Evolutionary conservation across 2,888 invertebrate species (phyloP), one percentile per base, ranked within the genome.

Genomic region (Drosophila infuscata): DNA sequence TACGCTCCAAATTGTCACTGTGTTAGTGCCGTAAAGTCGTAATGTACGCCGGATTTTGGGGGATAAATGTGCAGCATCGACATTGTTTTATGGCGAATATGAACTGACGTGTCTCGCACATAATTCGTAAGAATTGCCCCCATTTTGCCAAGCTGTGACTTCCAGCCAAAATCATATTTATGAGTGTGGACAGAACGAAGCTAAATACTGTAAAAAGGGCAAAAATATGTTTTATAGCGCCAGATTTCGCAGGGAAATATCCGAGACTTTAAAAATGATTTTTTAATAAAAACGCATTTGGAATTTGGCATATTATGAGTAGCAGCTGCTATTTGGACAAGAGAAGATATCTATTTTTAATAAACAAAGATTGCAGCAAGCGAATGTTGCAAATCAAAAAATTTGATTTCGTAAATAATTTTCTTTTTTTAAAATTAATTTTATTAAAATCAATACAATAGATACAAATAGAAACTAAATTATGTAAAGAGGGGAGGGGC

Each of bases 41-140:
- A n/a, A 20, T 33, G 25, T 3, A 49, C 15, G 52, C 7, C 29
- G 29, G n/a, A 30, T 9, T 41, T 9, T 11, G n/a, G 52, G 12
- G n/a, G 52, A 4, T 20, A 5, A 15, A 38, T 15, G 11, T n/a
- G 41, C 67, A 58, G 46, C 56, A 48, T 64, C 17, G 59, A 25
- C 46, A 48, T 36, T 57, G 36, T 32, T 62, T 58, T 29, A 74
- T 51, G 57, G 49, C 15, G 46, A 46, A 25, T 4, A 46, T 46
- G 48, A 57, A 30, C 38, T 56, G 56, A 48, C 52, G 65, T 70
- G 58, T 60, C 53, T 76, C 49, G 59, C 56, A 66, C 69, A 81
- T 69, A 82, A 76, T 82, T 66, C 70, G 66, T 83, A 69, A 74
- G 77, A 85, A 68, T 82, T 75, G 67, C 54, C 70, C 51, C 78